phyloP scores from a whole-genome alignment of 1,140 invertebrate species.

The Pogonomyrmex barbatus region DNA sequence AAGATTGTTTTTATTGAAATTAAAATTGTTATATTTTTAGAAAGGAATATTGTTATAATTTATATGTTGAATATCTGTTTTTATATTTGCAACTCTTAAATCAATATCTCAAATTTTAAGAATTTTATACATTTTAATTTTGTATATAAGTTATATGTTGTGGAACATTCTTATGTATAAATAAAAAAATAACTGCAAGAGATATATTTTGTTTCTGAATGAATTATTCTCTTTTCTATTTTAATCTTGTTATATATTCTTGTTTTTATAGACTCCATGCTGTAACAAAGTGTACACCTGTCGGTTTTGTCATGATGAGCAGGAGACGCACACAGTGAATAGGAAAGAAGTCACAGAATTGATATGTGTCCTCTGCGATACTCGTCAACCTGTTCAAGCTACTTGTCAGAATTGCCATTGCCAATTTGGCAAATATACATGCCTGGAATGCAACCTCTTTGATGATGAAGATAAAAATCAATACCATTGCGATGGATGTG shows the following conservation, averaged over 20 bases:
- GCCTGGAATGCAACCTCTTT: constrained; percentile 94
- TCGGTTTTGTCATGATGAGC: constrained; percentile 95
- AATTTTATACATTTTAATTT: too few relatives aligned
- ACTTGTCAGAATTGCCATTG: constrained; percentile 91
- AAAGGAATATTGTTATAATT: too few relatives aligned
- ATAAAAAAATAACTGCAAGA: not conserved
- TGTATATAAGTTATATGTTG: too few relatives aligned
- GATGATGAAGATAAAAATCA: constrained; percentile 95
- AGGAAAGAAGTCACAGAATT: constrained; percentile 93
- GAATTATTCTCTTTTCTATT: not conserved
- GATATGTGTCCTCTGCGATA: constrained; percentile 93
- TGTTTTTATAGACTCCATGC: constrained; percentile 90
- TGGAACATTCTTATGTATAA: not conserved
- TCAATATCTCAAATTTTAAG: too few relatives aligned
- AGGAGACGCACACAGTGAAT: constrained; percentile 93
- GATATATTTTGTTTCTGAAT: not conserved
- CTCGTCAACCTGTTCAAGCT: constrained; percentile 92
- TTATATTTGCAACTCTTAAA: too few relatives aligned
- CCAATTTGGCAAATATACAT: constrained; percentile 94
- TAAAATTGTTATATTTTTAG: too few relatives aligned
- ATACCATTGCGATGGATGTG: constrained; percentile 95
- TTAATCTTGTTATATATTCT: not conserved
- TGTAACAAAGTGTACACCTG: constrained; percentile 95
- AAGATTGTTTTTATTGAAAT: too few relatives aligned
- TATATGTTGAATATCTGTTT: too few relatives aligned